Percentiles rank a stretch among this genome's conserved stretches.
Conservation (phyloP, 2,888 invertebrate genomes). For the Smittia aterrima region DNA sequence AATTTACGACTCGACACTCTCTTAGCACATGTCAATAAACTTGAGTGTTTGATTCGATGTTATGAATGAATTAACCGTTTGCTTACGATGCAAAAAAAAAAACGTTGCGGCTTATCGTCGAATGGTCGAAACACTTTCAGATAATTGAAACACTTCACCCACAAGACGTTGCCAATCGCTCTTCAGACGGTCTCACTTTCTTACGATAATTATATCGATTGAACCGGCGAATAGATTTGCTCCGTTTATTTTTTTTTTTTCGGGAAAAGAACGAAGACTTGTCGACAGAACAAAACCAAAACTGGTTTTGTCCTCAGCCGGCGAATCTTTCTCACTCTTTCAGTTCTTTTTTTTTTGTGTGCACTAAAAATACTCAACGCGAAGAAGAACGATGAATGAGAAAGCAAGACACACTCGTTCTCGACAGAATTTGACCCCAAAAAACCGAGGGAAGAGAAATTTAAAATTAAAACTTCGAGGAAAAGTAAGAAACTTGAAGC, state of each 20-base stretch:
- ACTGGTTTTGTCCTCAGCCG: slow-evolving; percentile 3
- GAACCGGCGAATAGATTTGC: background rate
- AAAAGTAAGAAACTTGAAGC: background rate
- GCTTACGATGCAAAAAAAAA: no score
- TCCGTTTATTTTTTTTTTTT: background rate
- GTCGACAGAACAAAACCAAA: background rate
- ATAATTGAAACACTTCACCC: no score
- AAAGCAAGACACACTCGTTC: background rate
- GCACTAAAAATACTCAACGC: slow-evolving; percentile 1
- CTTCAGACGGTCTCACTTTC: no score
- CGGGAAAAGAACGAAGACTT: background rate
- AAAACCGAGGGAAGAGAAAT: background rate
- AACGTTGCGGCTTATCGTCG: no score
- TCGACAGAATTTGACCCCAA: background rate
- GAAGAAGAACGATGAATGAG: background rate
- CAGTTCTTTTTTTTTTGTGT: no score
- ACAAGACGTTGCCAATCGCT: no score
- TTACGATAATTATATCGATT: background rate
- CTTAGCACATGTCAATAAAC: no score
- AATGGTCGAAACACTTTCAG: no score
- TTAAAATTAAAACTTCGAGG: background rate
- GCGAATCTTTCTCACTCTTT: background rate
- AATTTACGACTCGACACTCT: no score
- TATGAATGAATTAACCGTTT: no score
- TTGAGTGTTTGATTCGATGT: no score